A percentile compares a stretch with the other conserved stretches of the same genome.
Conservation (phyloP, 2,888 invertebrate genomes). For the Agrotis exclamationis region DNA sequence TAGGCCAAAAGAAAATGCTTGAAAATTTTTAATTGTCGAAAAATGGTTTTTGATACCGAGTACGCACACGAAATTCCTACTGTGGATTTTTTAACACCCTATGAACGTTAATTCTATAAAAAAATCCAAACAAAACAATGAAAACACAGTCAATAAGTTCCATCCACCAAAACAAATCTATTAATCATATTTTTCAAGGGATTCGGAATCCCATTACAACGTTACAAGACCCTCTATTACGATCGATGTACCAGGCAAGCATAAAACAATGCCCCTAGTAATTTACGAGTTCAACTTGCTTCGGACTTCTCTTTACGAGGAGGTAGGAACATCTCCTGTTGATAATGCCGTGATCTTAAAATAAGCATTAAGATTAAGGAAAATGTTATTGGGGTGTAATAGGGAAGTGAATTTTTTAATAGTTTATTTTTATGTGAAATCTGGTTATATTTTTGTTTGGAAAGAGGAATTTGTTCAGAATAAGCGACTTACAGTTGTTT, state of each 20-base stretch:
- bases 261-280: constrained; percentile 85
- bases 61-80: too few species aligned
- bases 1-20: too few species aligned
- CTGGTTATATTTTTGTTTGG: constrained; percentile 3
- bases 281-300: constrained; percentile 78
- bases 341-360: constrained; percentile 80
- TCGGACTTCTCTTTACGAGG: constrained; percentile 75
- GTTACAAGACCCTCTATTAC: constrained; percentile 80
- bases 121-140: background rate
- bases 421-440: constrained; percentile 54
- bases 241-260: constrained; percentile 86
- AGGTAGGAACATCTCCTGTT: constrained; percentile 71
- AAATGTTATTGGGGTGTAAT: constrained; percentile 72
- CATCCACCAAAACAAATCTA: constrained; percentile 18
- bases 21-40: too few species aligned
- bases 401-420: constrained; percentile 62
- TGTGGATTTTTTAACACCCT: too few species aligned
- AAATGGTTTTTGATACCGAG: too few species aligned
- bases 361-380: constrained; percentile 81
- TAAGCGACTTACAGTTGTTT: too few species aligned
- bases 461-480: too few species aligned
- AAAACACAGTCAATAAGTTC: background rate
- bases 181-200: constrained; percentile 60
- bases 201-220: constrained; percentile 78
- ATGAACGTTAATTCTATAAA: too few species aligned